Conservation (phyloP, 2,797 vertebrate species). For the Apogon hyalosoma region DNA sequence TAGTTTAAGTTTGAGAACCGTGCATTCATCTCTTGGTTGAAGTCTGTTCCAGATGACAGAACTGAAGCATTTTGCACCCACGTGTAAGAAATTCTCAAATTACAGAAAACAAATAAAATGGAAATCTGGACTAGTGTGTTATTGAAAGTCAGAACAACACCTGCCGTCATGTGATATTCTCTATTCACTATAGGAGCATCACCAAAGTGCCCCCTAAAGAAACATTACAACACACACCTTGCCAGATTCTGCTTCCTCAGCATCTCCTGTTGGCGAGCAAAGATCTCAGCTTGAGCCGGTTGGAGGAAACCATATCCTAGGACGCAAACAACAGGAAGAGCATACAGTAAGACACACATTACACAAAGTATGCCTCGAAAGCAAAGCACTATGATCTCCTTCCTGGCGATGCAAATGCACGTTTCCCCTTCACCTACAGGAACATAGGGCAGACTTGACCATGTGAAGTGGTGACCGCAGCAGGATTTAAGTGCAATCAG, state of each 20-base stretch:
- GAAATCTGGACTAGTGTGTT: no score
- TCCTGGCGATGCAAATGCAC: not conserved
- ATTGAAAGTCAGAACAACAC: no score
- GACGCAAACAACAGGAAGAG: conserved; percentile 16
- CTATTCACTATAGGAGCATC: no score
- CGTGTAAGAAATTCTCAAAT: no score
- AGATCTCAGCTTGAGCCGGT: conserved; percentile 93
- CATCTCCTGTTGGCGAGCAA: conserved; percentile 96
- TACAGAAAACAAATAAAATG: no score
- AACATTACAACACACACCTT: conserved; percentile 81
- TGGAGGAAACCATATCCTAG: conserved; percentile 95
- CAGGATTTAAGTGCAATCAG: conserved; percentile 15
- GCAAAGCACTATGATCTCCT: not conserved
- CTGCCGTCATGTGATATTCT: no score
- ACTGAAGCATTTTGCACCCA: no score
- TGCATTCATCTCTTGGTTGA: no score
- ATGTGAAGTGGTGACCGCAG: conserved; percentile 1
- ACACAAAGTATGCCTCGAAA: not conserved
- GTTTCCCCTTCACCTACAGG: not conserved
- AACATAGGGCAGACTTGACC: not conserved
- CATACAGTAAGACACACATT: not conserved
- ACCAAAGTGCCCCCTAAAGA: no score
- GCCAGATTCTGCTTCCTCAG: conserved; percentile 96
- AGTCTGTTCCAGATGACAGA: no score
- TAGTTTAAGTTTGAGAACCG: no score